phyloP scores from a whole-genome alignment of 1,140 invertebrate genomes.

The Papilio polytes region DNA sequence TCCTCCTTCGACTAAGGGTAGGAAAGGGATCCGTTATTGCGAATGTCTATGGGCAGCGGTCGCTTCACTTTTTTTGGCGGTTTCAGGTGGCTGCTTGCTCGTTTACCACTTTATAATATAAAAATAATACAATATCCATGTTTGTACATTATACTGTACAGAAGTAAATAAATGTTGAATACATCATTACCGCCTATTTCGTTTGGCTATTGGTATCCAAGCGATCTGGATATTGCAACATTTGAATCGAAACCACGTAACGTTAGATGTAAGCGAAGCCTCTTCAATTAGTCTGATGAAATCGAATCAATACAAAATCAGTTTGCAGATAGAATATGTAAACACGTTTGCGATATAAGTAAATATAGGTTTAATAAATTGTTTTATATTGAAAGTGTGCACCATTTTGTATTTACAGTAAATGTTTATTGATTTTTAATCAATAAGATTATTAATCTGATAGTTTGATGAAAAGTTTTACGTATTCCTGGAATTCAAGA shows the following conservation, averaged over 20 bases:
- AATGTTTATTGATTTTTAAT: background rate
- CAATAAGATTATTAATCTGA: background rate
- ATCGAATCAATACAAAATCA: background rate
- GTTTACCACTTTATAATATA: too few species aligned
- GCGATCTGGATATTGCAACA: background rate
- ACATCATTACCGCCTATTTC: background rate
- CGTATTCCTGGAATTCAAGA: too few species aligned
- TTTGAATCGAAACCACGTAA: slow-evolving; percentile 20
- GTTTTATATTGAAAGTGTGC: background rate
- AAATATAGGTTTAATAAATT: background rate
- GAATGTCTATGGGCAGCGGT: too few species aligned
- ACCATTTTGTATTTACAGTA: background rate
- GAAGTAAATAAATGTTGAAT: background rate
- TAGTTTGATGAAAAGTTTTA: too few species aligned
- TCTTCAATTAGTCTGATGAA: slow-evolving; percentile 15
- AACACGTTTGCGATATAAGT: background rate
- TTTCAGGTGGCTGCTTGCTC: too few species aligned
- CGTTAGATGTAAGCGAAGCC: background rate
- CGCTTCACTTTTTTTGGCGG: too few species aligned
- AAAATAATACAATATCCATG: background rate
- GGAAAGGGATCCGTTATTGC: too few species aligned
- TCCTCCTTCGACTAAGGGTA: too few species aligned
- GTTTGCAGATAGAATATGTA: background rate
- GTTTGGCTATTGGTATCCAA: background rate
- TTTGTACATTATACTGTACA: background rate